Evolutionary conservation across 1,140 invertebrate genomes (phyloP).

Genomic region (Aphaenogaster ashmeadi): DNA sequence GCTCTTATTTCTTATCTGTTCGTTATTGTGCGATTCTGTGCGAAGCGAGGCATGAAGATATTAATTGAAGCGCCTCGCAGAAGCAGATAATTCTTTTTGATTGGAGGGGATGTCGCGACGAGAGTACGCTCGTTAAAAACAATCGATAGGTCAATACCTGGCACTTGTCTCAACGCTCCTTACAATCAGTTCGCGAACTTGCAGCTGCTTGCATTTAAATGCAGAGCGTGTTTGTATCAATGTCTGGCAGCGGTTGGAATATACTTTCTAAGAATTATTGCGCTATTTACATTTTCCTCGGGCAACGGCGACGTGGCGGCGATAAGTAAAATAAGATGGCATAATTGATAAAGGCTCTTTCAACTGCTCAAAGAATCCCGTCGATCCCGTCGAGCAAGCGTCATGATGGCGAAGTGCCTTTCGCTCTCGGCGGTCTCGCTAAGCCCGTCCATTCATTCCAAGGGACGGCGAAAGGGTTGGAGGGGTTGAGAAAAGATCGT

Average conservation of each 20-base stretch:
- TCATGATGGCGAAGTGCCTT: background rate
- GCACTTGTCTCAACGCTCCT: slow-evolving; percentile 5
- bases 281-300: slow-evolving; percentile 1
- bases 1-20: background rate
- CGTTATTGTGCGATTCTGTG: background rate
- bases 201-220: slow-evolving; percentile 19
- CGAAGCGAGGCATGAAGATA: background rate
- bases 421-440: background rate
- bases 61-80: slow-evolving; percentile 1
- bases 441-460: slow-evolving; percentile 43
- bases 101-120: background rate
- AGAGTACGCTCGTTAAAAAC: slow-evolving; percentile 7
- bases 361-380: slow-evolving; percentile 3
- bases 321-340: slow-evolving; percentile 22
- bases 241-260: background rate
- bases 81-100: background rate
- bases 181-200: background rate
- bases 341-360: slow-evolving; percentile 32
- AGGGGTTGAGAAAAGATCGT: slow-evolving; percentile 13
- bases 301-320: background rate
- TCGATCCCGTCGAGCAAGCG: slow-evolving; percentile 1
- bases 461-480: slow-evolving; percentile 12
- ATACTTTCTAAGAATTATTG: slow-evolving; percentile 6
- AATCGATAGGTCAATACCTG: slow-evolving; percentile 14
- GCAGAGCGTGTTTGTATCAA: background rate